Evolutionary conservation across 2,888 invertebrate species (phyloP).

Genomic region (Operophtera brumata): DNA sequence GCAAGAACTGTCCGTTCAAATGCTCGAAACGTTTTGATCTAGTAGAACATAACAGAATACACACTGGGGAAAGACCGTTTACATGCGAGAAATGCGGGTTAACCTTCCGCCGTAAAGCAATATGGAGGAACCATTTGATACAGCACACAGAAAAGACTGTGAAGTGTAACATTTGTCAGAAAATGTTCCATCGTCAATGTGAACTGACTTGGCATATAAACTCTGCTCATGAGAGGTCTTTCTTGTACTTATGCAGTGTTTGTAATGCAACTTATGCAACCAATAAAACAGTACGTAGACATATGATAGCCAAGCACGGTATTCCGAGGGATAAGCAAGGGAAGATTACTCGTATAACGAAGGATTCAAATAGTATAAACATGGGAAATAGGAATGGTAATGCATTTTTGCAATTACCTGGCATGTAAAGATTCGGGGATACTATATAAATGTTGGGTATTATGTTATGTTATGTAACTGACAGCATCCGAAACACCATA

Average conservation of each 20-base stretch:
- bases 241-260: constrained; percentile 58
- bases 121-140: constrained; percentile 68
- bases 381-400: too few relatives aligned
- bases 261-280: constrained; percentile 66
- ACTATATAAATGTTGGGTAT: too few relatives aligned
- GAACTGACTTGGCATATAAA: constrained; percentile 63
- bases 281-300: constrained; percentile 56
- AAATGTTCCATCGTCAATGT: constrained; percentile 52
- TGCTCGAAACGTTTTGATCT: constrained; percentile 55
- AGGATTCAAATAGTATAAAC: constrained; percentile 26
- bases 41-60: constrained; percentile 62
- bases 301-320: constrained; percentile 62
- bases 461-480: too few relatives aligned
- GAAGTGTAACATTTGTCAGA: constrained; percentile 61
- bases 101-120: constrained; percentile 61
- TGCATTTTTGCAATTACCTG: too few relatives aligned
- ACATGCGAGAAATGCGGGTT: constrained; percentile 70
- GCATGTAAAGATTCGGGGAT: too few relatives aligned
- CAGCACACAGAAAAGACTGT: constrained; percentile 62
- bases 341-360: constrained; percentile 53
- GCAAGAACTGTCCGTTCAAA: constrained; percentile 62
- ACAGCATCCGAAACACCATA: too few relatives aligned
- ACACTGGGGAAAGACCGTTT: constrained; percentile 69
- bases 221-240: constrained; percentile 60
- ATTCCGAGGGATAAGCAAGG: constrained; percentile 65